These are phyloP conservation scores for Candoia aspera DNA, from an alignment of 2,113 vertebrate species.

Conservation along the genomic window DNA sequence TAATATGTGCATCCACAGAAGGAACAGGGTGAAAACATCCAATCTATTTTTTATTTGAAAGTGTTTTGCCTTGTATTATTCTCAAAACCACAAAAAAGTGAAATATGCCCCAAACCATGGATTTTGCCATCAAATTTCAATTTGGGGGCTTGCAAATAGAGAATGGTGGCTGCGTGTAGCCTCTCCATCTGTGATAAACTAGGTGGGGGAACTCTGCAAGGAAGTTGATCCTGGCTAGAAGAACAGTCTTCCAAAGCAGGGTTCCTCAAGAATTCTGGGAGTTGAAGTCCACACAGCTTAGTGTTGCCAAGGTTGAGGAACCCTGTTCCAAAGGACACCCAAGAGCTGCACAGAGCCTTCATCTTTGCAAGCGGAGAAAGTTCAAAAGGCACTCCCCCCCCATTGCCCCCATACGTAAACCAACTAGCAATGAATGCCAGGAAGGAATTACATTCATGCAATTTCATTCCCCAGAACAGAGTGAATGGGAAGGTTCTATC, in stretches of 20 bases:
- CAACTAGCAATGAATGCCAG: background rate
- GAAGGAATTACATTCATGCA: background rate
- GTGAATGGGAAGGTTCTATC: background rate
- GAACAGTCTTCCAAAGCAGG: background rate
- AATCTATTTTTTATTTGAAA: no score
- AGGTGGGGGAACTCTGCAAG: background rate
- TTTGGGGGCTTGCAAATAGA: no score
- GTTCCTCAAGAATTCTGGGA: no score
- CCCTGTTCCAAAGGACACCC: background rate
- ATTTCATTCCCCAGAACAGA: background rate
- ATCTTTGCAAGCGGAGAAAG: background rate
- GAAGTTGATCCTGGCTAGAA: background rate
- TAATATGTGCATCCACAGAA: no score
- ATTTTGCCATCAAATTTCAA: no score
- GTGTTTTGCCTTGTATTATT: no score
- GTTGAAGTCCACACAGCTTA: no score
- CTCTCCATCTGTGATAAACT: background rate
- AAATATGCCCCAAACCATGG: no score
- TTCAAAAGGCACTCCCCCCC: background rate
- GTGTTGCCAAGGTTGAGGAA: no score
- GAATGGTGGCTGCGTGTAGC: background rate
- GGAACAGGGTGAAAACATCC: no score
- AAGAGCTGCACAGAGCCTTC: background rate
- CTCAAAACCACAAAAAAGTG: no score
- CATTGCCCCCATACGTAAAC: background rate